phyloP scores from a whole-genome alignment of 1,140 invertebrate species.

The Listronotus oregonensis region DNA sequence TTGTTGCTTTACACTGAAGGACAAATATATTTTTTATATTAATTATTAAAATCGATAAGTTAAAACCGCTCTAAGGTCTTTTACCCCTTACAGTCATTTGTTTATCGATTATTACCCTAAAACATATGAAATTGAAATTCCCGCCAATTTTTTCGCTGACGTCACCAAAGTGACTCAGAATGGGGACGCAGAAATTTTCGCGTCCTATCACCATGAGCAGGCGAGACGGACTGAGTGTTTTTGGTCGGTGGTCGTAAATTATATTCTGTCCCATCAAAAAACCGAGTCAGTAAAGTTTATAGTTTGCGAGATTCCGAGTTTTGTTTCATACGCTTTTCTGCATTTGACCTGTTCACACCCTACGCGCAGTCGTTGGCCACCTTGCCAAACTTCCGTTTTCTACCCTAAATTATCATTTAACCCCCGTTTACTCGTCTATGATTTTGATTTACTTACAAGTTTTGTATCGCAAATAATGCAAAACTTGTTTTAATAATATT shows the following conservation, averaged over 20 bases:
- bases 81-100: too few species aligned
- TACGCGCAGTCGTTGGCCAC: conserved; percentile 42
- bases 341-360: conserved; percentile 43
- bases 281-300: conserved; percentile 39
- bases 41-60: too few species aligned
- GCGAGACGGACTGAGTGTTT: conserved; percentile 34
- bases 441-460: neutral
- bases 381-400: conserved; percentile 12
- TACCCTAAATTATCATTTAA: too few species aligned
- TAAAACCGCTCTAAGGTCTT: too few species aligned
- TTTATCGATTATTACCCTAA: neutral
- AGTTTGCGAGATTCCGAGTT: conserved; percentile 42
- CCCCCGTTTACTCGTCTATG: neutral
- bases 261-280: conserved; percentile 38
- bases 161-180: conserved; percentile 1
- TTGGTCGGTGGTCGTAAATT: conserved; percentile 25
- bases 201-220: neutral
- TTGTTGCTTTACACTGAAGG: too few species aligned
- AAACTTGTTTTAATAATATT: neutral
- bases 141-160: conserved; percentile 14
- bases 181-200: conserved; percentile 1
- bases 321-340: conserved; percentile 51
- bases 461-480: neutral
- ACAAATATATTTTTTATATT: too few species aligned
- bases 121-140: conserved; percentile 14